Percentiles rank a stretch among this genome's conserved stretches.
These are phyloP conservation scores for Pseudopipra pipra DNA, from an alignment of 2,113 vertebrate genomes.

Conservation along the genomic window DNA sequence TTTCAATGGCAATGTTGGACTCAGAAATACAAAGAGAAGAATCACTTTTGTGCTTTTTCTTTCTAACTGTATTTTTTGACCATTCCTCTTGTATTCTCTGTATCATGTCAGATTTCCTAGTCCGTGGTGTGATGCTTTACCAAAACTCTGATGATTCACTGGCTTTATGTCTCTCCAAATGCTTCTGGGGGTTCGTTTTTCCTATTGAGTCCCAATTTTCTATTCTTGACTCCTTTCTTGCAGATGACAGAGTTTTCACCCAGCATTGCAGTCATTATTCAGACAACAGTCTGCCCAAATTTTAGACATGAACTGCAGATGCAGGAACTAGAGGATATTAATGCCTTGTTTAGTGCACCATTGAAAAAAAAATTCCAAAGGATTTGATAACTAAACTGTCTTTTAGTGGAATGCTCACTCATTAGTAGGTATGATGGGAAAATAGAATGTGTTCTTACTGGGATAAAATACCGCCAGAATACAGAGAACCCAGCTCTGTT, in stretches of 20 bases:
- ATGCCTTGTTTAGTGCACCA: background rate
- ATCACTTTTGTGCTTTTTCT: background rate
- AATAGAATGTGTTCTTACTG: background rate
- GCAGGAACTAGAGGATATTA: background rate
- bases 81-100: background rate
- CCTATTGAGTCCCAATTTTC: background rate
- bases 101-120: background rate
- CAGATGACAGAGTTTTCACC: background rate
- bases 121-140: background rate
- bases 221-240: background rate
- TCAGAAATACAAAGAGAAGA: background rate
- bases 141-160: background rate
- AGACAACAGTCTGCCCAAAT: fast-evolving
- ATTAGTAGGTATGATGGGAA: background rate
- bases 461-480: background rate
- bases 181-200: background rate
- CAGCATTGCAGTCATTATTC: background rate
- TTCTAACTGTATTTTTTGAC: background rate
- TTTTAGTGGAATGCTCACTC: background rate
- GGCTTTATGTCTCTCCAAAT: background rate
- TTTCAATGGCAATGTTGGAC: background rate
- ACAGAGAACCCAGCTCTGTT: background rate
- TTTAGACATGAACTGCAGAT: background rate
- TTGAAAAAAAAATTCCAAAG: background rate
- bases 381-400: background rate